Evolutionary conservation across 2,888 invertebrate genomes (phyloP).

Genomic region (Tinea pellionella): DNA sequence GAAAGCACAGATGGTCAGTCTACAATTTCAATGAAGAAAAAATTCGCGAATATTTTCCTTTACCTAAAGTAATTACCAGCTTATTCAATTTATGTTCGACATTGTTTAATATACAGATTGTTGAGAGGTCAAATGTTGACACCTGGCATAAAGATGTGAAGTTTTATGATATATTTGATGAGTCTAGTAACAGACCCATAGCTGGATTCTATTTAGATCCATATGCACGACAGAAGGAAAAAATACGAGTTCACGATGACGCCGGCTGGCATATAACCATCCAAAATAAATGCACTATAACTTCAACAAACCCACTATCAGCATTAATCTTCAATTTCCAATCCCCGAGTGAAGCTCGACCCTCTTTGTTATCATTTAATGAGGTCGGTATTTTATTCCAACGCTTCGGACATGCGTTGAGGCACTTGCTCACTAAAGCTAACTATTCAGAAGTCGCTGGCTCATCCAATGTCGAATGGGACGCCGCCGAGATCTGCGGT

Average conservation of each 20-base stretch:
- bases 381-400: constrained; percentile 83
- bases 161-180: constrained; percentile 84
- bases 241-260: constrained; percentile 69
- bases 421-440: constrained; percentile 85
- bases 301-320: constrained; percentile 77
- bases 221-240: constrained; percentile 75
- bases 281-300: constrained; percentile 75
- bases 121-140: constrained; percentile 73
- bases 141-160: constrained; percentile 90
- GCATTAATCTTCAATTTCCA: constrained; percentile 88
- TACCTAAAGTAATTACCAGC: constrained; percentile 82
- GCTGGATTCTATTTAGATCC: constrained; percentile 91
- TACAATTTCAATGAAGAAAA: constrained; percentile 78
- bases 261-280: constrained; percentile 85
- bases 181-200: constrained; percentile 71
- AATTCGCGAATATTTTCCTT: constrained; percentile 84
- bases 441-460: constrained; percentile 89
- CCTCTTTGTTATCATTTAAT: constrained; percentile 78
- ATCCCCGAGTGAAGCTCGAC: constrained; percentile 71
- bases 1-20: constrained; percentile 76
- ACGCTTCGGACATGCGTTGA: constrained; percentile 89
- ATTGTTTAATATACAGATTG: constrained; percentile 82
- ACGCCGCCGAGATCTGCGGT: constrained; percentile 86
- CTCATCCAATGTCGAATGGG: constrained; percentile 91
- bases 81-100: constrained; percentile 80